These are phyloP conservation scores for Sinonovacula constricta DNA, from an alignment of 1,140 invertebrate species.

Conservation along the genomic window DNA sequence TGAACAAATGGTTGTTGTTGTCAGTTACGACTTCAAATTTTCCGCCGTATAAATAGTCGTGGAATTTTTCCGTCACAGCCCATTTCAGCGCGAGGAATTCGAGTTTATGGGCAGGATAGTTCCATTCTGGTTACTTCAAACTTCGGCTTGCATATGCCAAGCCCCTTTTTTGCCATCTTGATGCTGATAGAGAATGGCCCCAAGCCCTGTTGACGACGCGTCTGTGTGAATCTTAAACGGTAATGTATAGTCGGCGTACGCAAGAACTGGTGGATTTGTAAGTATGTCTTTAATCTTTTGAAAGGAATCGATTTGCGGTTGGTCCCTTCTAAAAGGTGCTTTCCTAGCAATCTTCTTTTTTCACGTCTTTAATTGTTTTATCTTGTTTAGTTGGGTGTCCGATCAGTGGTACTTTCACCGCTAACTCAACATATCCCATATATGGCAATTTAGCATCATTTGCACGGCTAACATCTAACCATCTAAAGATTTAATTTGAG, in stretches of 20 bases:
- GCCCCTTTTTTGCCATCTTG: no score
- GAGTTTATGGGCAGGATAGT: no score
- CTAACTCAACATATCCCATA: background rate
- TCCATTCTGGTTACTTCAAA: no score
- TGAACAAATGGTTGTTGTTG: no score
- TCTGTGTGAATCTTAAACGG: conserved; percentile 55
- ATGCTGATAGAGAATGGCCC: conserved; percentile 65
- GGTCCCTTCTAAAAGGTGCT: conserved; percentile 31
- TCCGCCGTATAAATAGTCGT: no score
- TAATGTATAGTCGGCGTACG: conserved; percentile 39
- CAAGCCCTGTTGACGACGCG: conserved; percentile 51
- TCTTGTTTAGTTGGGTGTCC: conserved; percentile 11
- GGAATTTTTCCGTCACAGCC: no score
- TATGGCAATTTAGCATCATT: conserved; percentile 5
- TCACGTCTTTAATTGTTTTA: no score
- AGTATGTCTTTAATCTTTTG: conserved; percentile 55
- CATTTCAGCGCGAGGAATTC: no score
- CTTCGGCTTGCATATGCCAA: no score
- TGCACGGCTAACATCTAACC: conserved; percentile 19
- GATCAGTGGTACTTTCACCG: conserved; percentile 24
- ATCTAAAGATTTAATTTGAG: background rate
- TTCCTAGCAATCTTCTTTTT: background rate
- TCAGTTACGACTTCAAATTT: no score
- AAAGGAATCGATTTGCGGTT: conserved; percentile 53
- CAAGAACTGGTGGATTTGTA: conserved; percentile 53